Evolutionary conservation across 1,140 invertebrate genomes (phyloP).

Genomic region (Apocrypta bakeri): DNA sequence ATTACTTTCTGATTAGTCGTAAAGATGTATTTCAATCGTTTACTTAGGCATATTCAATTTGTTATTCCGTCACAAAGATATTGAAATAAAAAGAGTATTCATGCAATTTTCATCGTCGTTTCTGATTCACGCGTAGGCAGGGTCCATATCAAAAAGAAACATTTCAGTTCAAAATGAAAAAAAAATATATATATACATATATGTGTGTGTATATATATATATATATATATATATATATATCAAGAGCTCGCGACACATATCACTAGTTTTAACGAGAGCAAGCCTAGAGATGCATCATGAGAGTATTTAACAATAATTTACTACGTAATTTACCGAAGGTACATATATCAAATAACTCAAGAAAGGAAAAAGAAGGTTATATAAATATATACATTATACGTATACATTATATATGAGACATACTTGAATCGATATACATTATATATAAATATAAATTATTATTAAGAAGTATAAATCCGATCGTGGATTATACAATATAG

Average conservation of each 20-base stretch:
- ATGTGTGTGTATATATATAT: too few relatives aligned
- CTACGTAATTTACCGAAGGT: constrained; percentile 39
- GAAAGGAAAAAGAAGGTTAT: constrained; percentile 25
- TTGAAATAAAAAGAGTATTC: not conserved
- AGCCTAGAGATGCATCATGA: constrained; percentile 27
- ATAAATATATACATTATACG: constrained; percentile 51
- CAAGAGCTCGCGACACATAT: constrained; percentile 48
- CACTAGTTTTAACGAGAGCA: constrained; percentile 47
- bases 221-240: too few relatives aligned
- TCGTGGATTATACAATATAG: constrained; percentile 6
- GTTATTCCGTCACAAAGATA: not conserved
- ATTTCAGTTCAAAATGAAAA: constrained; percentile 25
- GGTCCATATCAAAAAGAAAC: constrained; percentile 11
- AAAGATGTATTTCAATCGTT: too few relatives aligned
- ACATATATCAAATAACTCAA: constrained; percentile 32
- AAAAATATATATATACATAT: too few relatives aligned
- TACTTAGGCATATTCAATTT: not conserved
- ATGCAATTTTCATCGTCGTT: constrained; percentile 5
- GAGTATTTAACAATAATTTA: constrained; percentile 46
- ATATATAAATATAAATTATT: constrained; percentile 36
- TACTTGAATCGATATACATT: constrained; percentile 48
- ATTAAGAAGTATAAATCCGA: not conserved
- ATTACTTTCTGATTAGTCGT: not conserved
- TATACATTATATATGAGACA: constrained; percentile 38
- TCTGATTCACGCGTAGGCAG: constrained; percentile 30